Evolutionary conservation across 1,140 invertebrate species (phyloP).

Genomic region (Phortica variegata): DNA sequence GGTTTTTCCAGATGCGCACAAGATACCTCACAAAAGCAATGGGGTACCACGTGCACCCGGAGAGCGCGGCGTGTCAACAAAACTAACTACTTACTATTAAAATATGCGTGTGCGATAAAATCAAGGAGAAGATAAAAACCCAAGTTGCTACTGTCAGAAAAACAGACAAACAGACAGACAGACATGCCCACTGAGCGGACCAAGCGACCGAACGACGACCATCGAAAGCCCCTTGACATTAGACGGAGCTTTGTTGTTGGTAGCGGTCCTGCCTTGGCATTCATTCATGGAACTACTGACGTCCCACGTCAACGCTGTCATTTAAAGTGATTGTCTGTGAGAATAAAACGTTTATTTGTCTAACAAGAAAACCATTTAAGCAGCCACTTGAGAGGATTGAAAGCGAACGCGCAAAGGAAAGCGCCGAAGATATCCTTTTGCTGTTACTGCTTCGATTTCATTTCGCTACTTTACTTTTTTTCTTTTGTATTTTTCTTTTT

Average conservation of each 20-base stretch:
- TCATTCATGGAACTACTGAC: not conserved
- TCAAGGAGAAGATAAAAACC: constrained; percentile 4
- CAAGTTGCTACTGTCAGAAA: constrained; percentile 6
- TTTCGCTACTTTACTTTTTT: too few species aligned
- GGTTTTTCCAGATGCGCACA: constrained; percentile 45
- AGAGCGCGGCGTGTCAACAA: too few species aligned
- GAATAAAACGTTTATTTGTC: constrained; percentile 22
- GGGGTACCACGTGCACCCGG: constrained; percentile 4
- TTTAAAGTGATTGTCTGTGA: constrained; percentile 41
- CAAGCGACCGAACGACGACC: constrained; percentile 27
- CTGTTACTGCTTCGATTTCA: too few species aligned
- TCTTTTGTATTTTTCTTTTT: too few species aligned
- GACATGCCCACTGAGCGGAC: constrained; percentile 7
- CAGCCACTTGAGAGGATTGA: constrained; percentile 1
- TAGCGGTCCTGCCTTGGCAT: too few species aligned
- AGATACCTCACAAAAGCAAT: constrained; percentile 7
- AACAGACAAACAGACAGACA: not conserved
- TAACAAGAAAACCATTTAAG: constrained; percentile 14
- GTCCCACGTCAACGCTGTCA: constrained; percentile 5
- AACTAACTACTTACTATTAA: constrained; percentile 42
- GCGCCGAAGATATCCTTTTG: too few species aligned
- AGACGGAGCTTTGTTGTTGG: too few species aligned
- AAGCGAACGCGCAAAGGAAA: not conserved
- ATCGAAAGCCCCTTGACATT: constrained; percentile 9
- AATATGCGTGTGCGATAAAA: constrained; percentile 39